Evolutionary conservation across 2,797 vertebrate genomes (phyloP), one percentile per base, ranked within the genome.

Genomic region (Sebastes ruberrimus): DNA sequence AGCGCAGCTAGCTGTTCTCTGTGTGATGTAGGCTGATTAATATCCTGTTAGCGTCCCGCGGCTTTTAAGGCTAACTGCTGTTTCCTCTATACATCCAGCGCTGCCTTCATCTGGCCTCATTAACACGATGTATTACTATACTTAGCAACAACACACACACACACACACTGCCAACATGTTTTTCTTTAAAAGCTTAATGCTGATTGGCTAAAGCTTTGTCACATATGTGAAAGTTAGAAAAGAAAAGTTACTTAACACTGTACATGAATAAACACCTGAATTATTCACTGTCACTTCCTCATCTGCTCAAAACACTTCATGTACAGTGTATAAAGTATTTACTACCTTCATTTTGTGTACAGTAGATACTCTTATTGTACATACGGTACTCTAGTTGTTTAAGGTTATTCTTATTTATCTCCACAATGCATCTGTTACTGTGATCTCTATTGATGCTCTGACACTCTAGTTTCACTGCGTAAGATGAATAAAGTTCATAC

Each of bases 21-120:
- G 89, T 92, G 90, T 92, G 90, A 90, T 77, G 82, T 61, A 73
- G 75, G 77, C 86, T 94, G 93, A 94, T 94, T 93, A 93, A 92
- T 90, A 87, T 93, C 91, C 92, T 92, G 90, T 92, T 93, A 92
- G 89, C 70, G 62, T 92, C 92, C 89, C 35, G 88, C 13, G 66
- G 92, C 81, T 91, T 76, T 77, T 81, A 81, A 89, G 89, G 88
- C 91, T 89, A 92, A 94, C 91, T 72, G 92, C 92, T 93, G 91
- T 84, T 92, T 59, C 88, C 82, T 85, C 90, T 42, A 84, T 91
- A 91, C 88, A 83, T 92, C 82, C 72, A 83, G 85, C 61, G 52
- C 72, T 59, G 83, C 78, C 82, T 82, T 84, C 80, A 82, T 82
- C 77, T 84, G 83, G 81, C 86, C 82, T 92, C 88, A 82, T 93